Evolutionary conservation across 1,140 invertebrate species (phyloP), one percentile per base, ranked within the genome.

Genomic region (Ostrea denselamellosa): DNA sequence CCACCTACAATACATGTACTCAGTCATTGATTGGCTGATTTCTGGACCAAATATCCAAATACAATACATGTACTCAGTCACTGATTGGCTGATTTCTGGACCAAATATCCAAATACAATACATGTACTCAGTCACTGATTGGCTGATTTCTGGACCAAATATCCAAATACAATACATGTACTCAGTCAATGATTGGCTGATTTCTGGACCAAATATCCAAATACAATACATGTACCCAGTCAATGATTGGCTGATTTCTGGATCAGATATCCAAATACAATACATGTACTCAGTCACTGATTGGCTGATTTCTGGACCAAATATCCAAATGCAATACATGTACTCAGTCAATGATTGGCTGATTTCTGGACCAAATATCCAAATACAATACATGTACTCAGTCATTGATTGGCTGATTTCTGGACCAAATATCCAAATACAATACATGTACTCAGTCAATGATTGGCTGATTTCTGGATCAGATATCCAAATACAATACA

Each of bases 131-230:
- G 34, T 44, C 34, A 44, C 5, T 44, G 5, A 44, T 44, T 44
- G 2, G 5, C 34, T 44, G 34, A 44, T 44, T 95, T 95, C 93
- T 95, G 95, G 9, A 93, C 92, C 34, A 95, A 89, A 68, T 91
- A 90, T 0, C 92, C 93, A 7, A 92, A 83, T 85, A 28, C 51
- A 54, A 9, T 71, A n/a, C 34, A 5, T 44, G 34, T 2, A 44
- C 34, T 1, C 34, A 44, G 34, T 2, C 34, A 44, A 2, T 44
- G 2, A 44, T 44, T 44, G 2, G 5, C 34, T 44, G 34, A 44
- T 44, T 95, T 95, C 93, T 95, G 95, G 7, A 93, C 92, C 34
- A 95, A 89, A 68, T 91, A 90, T 0, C 92, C 93, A 7, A 92
- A 83, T 85, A 28, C 51, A 54, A 9, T 71, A n/a, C 1, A 2